A percentile compares a stretch with the other conserved stretches of the same genome.
phyloP scores from a whole-genome alignment of 2,888 invertebrate species.

The Acanthosoma haemorrhoidale region DNA sequence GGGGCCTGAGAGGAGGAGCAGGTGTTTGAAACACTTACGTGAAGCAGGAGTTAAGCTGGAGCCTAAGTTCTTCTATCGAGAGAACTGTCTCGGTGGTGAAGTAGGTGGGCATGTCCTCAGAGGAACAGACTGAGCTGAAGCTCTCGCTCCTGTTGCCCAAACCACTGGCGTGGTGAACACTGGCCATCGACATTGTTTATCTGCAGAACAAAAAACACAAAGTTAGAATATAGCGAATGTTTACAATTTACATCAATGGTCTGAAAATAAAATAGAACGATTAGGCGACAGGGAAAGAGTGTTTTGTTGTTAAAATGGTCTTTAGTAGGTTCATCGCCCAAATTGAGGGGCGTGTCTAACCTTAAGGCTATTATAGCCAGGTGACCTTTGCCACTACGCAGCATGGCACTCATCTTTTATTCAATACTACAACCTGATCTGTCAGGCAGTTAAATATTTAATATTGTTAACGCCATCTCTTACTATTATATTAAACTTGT shows the following conservation, averaged over 20 bases:
- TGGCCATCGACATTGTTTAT: conserved; percentile 38
- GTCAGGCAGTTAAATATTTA: too few relatives aligned
- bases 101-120: conserved; percentile 41
- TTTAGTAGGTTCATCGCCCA: not conserved
- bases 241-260: too few relatives aligned
- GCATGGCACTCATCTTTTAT: not conserved
- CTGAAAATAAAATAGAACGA: not conserved
- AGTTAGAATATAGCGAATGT: too few relatives aligned
- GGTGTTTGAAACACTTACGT: conserved; percentile 50
- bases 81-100: conserved; percentile 45
- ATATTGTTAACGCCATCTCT: too few relatives aligned
- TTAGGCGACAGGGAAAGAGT: not conserved
- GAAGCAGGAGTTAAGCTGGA: conserved; percentile 67
- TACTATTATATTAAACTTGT: too few relatives aligned
- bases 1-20: not conserved
- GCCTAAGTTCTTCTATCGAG: conserved; percentile 65
- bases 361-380: not conserved
- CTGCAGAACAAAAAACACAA: not conserved
- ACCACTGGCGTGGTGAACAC: conserved; percentile 38
- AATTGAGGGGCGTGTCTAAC: not conserved
- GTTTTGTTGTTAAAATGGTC: not conserved
- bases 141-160: conserved; percentile 41
- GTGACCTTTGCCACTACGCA: not conserved
- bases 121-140: conserved; percentile 42
- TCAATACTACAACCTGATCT: too few relatives aligned